phyloP scores from a whole-genome alignment of 2,888 invertebrate genomes.

The Mesorhabditis belari region DNA sequence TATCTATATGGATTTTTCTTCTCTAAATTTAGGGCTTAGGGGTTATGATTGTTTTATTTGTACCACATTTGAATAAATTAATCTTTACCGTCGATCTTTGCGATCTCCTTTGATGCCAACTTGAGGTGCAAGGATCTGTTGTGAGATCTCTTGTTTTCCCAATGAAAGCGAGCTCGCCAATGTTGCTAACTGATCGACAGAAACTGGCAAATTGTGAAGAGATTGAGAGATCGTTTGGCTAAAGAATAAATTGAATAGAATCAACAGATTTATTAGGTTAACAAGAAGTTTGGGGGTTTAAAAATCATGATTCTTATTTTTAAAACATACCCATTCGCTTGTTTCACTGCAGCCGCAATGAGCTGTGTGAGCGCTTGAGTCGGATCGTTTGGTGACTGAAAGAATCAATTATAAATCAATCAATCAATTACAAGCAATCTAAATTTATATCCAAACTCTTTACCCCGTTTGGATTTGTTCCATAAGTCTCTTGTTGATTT shows the following conservation, averaged over 20 bases:
- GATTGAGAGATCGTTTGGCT: background rate
- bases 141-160: background rate
- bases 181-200: conserved; percentile 21
- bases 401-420: background rate
- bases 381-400: conserved; percentile 6
- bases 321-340: conserved; percentile 24
- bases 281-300: too few species aligned
- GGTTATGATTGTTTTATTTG: too few species aligned
- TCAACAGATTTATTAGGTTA: background rate
- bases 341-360: conserved; percentile 44
- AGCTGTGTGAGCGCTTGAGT: conserved; percentile 34
- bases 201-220: conserved; percentile 14
- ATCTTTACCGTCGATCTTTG: background rate
- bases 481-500: background rate
- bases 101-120: background rate
- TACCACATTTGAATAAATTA: background rate
- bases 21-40: too few species aligned
- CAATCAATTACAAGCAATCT: background rate
- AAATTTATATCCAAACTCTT: too few species aligned
- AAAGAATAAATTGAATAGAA: conserved; percentile 2
- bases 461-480: background rate
- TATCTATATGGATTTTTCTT: too few species aligned
- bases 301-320: too few species aligned
- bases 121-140: background rate
- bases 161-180: background rate